Conservation (phyloP, 1,140 invertebrate genomes). For the Teleopsis dalmanni region DNA sequence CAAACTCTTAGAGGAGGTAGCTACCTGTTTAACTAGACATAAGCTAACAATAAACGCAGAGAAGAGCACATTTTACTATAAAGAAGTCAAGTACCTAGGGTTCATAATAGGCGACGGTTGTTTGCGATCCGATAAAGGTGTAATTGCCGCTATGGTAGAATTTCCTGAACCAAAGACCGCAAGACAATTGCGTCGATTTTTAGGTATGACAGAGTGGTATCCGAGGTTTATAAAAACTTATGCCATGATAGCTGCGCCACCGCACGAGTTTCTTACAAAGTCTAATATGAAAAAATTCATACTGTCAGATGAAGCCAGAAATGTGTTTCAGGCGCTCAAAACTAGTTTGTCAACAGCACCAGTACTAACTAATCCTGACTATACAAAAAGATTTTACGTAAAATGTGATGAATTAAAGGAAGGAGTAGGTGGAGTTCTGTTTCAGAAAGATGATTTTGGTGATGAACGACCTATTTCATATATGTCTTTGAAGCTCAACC, state of each 20-base stretch:
- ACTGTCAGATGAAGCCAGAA: neutral
- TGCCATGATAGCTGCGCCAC: conserved; percentile 30
- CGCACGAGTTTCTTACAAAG: neutral
- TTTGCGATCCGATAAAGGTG: conserved; percentile 5
- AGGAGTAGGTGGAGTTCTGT: conserved; percentile 34
- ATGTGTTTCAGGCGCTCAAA: conserved; percentile 12
- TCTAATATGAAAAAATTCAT: neutral
- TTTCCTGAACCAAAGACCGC: conserved; percentile 21
- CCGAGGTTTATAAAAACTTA: conserved; percentile 45
- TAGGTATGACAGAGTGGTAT: conserved; percentile 45
- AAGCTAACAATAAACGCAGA: conserved; percentile 20
- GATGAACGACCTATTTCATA: conserved; percentile 29
- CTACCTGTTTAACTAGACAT: conserved; percentile 3
- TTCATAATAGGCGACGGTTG: conserved; percentile 4
- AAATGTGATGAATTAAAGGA: conserved; percentile 35
- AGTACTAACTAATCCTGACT: conserved; percentile 35
- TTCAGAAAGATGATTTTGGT: conserved; percentile 21
- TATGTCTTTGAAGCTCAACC: conserved; percentile 23
- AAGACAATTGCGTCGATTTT: conserved; percentile 36
- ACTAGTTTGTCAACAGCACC: conserved; percentile 25
- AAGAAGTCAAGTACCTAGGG: conserved; percentile 8
- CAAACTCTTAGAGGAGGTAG: conserved; percentile 2
- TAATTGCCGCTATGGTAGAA: conserved; percentile 15
- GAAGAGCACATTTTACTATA: conserved; percentile 15
- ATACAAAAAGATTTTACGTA: conserved; percentile 26